Evolutionary conservation across 2,113 vertebrate species (phyloP).

Genomic region (Circaetus cinerascens): DNA sequence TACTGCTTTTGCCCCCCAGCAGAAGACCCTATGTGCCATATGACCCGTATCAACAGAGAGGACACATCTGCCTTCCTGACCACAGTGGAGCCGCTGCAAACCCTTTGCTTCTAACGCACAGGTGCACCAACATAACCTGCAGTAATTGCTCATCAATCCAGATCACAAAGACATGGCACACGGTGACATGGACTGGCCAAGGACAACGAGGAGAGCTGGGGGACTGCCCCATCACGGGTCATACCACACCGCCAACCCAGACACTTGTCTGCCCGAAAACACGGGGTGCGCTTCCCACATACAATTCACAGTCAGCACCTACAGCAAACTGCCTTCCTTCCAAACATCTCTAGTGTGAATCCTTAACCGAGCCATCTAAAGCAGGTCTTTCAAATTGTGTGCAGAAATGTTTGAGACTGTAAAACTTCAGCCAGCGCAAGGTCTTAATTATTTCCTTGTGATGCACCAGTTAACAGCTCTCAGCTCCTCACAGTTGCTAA

Average conservation of each 20-base stretch:
- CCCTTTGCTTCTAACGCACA: rapidly evolving
- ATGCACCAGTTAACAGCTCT: no score
- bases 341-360: background rate
- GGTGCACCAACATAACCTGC: rapidly evolving
- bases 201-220: background rate
- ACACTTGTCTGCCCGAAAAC: rapidly evolving
- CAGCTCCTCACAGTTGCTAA: background rate
- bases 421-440: background rate
- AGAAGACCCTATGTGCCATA: rapidly evolving
- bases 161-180: background rate
- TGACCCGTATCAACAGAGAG: rapidly evolving
- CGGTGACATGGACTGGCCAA: rapidly evolving
- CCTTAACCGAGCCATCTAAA: background rate
- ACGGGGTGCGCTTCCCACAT: rapidly evolving
- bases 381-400: background rate
- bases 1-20: rapidly evolving
- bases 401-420: background rate
- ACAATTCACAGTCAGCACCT: background rate
- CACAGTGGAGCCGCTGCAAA: background rate
- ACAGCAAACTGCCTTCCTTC: no score
- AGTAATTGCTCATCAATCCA: background rate
- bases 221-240: rapidly evolving
- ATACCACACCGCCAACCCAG: background rate
- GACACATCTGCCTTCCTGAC: no score
- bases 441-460: background rate